Percentiles rank a stretch among this genome's conserved stretches.
Evolutionary conservation across 1,140 invertebrate genomes (phyloP).

Genomic region (Brachionus paranguensis): DNA sequence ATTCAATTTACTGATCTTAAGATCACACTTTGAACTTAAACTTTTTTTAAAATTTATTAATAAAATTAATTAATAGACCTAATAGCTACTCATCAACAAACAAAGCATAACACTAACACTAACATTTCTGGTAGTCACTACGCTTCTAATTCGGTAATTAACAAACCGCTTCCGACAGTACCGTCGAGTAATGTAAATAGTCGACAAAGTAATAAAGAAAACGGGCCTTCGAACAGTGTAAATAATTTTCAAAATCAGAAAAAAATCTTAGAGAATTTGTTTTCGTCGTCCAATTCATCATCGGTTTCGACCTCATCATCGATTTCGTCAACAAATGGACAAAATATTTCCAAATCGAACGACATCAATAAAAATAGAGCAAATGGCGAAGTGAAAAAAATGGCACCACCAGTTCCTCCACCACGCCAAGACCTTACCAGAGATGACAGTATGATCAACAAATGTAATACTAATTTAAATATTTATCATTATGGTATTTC

Average conservation of each 20-base stretch:
- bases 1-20: neutral
- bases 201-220: constrained; percentile 22
- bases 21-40: neutral
- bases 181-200: neutral
- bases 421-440: neutral
- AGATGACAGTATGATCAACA: neutral
- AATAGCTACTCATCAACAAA: constrained; percentile 32
- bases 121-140: constrained; percentile 21
- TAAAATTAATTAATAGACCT: neutral
- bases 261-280: constrained; percentile 5
- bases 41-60: neutral
- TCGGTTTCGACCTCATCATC: neutral
- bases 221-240: neutral
- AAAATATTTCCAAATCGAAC: neutral
- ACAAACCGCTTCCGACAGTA: neutral
- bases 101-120: constrained; percentile 1
- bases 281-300: neutral
- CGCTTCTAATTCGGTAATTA: constrained; percentile 15
- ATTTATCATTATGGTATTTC: neutral
- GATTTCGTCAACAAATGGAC: neutral
- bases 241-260: constrained; percentile 25
- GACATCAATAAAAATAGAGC: neutral
- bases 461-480: constrained; percentile 36
- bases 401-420: constrained; percentile 17
- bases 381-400: constrained; percentile 12